phyloP scores from a whole-genome alignment of 2,113 vertebrate genomes.

The Dissostichus mawsoni region DNA sequence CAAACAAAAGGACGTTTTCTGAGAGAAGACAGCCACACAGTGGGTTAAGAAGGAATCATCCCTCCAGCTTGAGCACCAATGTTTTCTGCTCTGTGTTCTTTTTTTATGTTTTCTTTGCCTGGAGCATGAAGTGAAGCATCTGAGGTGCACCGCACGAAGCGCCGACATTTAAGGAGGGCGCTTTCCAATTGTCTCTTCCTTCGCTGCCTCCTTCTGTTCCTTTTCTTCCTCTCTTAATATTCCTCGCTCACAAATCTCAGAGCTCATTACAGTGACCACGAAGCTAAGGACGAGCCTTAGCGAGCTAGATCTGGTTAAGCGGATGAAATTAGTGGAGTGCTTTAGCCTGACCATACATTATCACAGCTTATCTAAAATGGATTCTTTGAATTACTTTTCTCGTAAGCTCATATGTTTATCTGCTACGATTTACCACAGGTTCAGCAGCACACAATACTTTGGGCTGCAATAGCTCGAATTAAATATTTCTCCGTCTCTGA shows the following conservation, averaged over 20 bases:
- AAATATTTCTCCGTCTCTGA: slow-evolving; percentile 11
- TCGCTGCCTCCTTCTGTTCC: slow-evolving; percentile 1
- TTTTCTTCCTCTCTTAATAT: slow-evolving; percentile 27
- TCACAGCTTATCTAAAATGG: slow-evolving; percentile 43
- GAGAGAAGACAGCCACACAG: slow-evolving; percentile 8
- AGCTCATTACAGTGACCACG: slow-evolving; percentile 67
- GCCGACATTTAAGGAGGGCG: slow-evolving; percentile 57
- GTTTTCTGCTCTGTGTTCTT: slow-evolving; percentile 43
- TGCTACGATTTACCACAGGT: slow-evolving; percentile 1
- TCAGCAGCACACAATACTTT: background rate
- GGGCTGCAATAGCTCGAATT: background rate
- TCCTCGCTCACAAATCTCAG: slow-evolving; percentile 51
- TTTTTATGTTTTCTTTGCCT: slow-evolving; percentile 51
- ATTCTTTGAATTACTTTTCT: slow-evolving; percentile 37
- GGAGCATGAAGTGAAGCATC: slow-evolving; percentile 41
- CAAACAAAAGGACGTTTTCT: slow-evolving; percentile 45
- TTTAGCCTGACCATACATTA: slow-evolving; percentile 40
- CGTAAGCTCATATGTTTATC: slow-evolving; percentile 30
- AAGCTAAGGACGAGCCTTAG: slow-evolving; percentile 52
- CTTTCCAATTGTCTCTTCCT: slow-evolving; percentile 38
- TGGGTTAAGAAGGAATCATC: slow-evolving; percentile 21
- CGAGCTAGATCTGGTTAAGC: slow-evolving; percentile 62
- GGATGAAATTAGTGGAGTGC: slow-evolving; percentile 59
- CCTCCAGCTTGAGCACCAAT: slow-evolving; percentile 13
- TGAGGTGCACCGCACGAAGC: slow-evolving; percentile 32